Evolutionary conservation across 1,140 invertebrate species (phyloP).

Genomic region (Mizuhopecten yessoensis): DNA sequence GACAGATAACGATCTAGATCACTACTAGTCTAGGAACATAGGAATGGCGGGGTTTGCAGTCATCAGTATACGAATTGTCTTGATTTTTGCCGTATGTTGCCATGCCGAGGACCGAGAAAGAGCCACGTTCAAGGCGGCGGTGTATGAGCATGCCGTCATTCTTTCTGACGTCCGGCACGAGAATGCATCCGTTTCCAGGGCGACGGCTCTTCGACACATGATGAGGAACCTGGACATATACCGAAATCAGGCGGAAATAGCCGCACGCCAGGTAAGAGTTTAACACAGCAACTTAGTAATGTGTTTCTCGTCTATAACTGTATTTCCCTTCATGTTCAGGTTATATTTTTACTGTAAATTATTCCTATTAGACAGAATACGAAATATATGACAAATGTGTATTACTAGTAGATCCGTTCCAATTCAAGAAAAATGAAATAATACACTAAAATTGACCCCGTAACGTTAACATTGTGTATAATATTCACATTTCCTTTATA

Average conservation of each 20-base stretch:
- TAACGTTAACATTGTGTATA: too few relatives aligned
- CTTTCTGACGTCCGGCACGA: slow-evolving; percentile 52
- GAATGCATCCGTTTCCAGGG: slow-evolving; percentile 54
- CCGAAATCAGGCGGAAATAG: slow-evolving; percentile 56
- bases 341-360: too few relatives aligned
- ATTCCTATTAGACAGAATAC: too few relatives aligned
- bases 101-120: not conserved
- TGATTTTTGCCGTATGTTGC: not conserved
- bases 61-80: not conserved
- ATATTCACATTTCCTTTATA: too few relatives aligned
- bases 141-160: slow-evolving; percentile 71
- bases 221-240: slow-evolving; percentile 68
- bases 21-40: not conserved
- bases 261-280: slow-evolving; percentile 66
- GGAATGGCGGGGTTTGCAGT: not conserved
- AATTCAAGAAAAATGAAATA: too few relatives aligned
- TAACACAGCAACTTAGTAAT: too few relatives aligned
- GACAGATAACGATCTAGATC: not conserved
- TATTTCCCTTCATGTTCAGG: too few relatives aligned
- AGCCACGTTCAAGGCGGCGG: slow-evolving; percentile 68
- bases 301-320: too few relatives aligned
- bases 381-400: too few relatives aligned
- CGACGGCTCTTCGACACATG: slow-evolving; percentile 67
- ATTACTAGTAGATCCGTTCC: too few relatives aligned
- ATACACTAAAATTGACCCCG: too few relatives aligned